phyloP scores from a whole-genome alignment of 2,888 invertebrate species.

The Harpalus rufipes region DNA sequence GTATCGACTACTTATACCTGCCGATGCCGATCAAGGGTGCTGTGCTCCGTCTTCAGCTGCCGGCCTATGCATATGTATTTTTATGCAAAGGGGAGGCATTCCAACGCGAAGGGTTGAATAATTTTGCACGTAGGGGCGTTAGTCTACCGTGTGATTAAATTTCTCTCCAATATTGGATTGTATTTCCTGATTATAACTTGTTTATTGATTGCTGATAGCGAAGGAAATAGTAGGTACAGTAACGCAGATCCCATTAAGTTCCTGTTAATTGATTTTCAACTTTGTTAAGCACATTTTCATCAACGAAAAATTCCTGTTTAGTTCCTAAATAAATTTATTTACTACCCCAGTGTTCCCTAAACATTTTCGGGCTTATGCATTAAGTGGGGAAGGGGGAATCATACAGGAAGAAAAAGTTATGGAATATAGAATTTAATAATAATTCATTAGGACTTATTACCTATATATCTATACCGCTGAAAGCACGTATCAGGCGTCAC shows the following conservation, averaged over 20 bases:
- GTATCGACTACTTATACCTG: conserved; percentile 64
- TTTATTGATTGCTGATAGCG: conserved; percentile 51
- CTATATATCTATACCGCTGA: no score
- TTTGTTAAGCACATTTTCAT: conserved; percentile 17
- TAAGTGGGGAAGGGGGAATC: no score
- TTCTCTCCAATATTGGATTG: conserved; percentile 58
- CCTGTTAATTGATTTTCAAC: conserved; percentile 47
- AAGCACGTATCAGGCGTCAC: no score
- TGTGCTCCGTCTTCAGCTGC: conserved; percentile 26
- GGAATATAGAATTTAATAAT: no score
- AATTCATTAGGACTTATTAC: no score
- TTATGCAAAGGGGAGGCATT: conserved; percentile 44
- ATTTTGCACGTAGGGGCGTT: conserved; percentile 58
- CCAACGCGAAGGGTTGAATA: conserved; percentile 57
- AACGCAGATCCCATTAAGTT: conserved; percentile 47
- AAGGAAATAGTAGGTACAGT: conserved; percentile 41
- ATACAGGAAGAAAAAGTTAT: no score
- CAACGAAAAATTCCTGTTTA: not conserved
- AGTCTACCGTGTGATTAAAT: conserved; percentile 60
- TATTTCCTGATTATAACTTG: conserved; percentile 53
- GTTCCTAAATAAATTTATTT: not conserved
- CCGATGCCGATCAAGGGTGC: conserved; percentile 30
- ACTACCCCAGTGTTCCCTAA: not conserved
- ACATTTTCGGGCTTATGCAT: not conserved
- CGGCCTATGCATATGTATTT: conserved; percentile 54